Base-by-base conservation (phyloP, 2,113 vertebrate genomes). In the Prionailurus viverrinus region DNA sequence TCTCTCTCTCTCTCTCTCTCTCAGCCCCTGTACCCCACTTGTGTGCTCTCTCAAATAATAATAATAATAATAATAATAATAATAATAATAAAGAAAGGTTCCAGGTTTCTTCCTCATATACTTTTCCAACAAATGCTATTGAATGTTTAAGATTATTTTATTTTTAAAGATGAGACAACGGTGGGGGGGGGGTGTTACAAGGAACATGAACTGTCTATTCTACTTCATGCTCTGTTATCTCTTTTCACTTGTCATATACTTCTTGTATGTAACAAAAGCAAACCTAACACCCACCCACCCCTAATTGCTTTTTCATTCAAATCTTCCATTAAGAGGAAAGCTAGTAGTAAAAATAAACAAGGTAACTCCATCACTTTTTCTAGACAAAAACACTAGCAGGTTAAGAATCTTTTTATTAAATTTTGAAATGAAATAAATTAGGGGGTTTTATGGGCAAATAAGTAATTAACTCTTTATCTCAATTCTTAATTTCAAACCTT, bases 271-370 rank as follows among this genome's bases (percentile, higher is more conserved):
- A 96, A 93, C 41, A 85, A 93, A 95, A 89, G 51, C 68, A 85
- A 96, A 94, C 45, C n/a, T 23, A 92, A 25, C 33, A 79, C 39
- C 53, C 4, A 78, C 5, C 19, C 45, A 45, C 45, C 39, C 41
- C 9, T 71, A 84, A 83, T 3, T 97, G 58, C 5, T 95, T 91
- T 93, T 73, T 84, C 71, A 94, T 36, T 81, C 33, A 87, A 51
- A 86, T 78, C n/a, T 41, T 95, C 81, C 80, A 63, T 25, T 73
- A 97, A 69, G 61, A 97, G 41, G 58, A 69, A 92, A 79, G 16
- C 10, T 87, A 58, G 3, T 8, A 91, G 16, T 78, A 73, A 96
- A 87, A 91, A 78, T 21, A 79, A 76, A 21, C 7, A 76, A 95
- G 92, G 45, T 80, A 66, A 96, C 1, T 14, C 13, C 48, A 76